Conservation (phyloP, 2,113 vertebrate genomes). For the Empidonax alnorum region DNA sequence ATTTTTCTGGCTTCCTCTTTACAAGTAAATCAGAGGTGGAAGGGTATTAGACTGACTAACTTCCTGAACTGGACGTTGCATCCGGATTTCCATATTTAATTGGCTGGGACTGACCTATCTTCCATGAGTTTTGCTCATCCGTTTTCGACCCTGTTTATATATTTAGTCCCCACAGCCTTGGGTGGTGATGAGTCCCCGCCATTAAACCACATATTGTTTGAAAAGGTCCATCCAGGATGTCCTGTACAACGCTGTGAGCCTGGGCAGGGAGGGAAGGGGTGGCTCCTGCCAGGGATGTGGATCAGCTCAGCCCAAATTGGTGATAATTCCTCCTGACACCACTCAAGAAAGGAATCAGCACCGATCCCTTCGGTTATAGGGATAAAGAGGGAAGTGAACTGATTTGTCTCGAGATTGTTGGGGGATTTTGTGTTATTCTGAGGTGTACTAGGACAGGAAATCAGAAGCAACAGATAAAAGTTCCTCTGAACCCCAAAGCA, state of each 20-base stretch:
- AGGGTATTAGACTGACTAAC: not conserved
- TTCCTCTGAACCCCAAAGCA: not conserved
- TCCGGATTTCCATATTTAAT: conserved; percentile 48
- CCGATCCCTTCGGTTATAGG: not conserved
- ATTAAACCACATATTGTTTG: not conserved
- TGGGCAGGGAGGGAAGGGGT: not conserved
- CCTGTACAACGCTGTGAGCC: conserved; percentile 1
- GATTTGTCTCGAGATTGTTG: not conserved
- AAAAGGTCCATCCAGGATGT: conserved; percentile 43
- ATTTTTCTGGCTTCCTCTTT: conserved; percentile 29
- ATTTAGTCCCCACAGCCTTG: not conserved
- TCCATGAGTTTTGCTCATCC: not conserved
- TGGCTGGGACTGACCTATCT: conserved; percentile 12
- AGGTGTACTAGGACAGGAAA: not conserved
- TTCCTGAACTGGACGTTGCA: conserved; percentile 46
- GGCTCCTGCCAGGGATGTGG: not conserved
- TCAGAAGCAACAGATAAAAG: not conserved
- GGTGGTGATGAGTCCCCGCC: not conserved
- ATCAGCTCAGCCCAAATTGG: not conserved
- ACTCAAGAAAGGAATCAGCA: rapidly evolving
- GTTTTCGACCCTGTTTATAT: not conserved
- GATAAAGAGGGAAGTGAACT: not conserved
- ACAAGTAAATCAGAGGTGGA: conserved; percentile 35
- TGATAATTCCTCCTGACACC: not conserved
- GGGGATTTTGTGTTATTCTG: not conserved